Percentiles rank a stretch among this genome's conserved stretches.
phyloP scores from a whole-genome alignment of 2,797 vertebrate species.

The Prionace glauca region DNA sequence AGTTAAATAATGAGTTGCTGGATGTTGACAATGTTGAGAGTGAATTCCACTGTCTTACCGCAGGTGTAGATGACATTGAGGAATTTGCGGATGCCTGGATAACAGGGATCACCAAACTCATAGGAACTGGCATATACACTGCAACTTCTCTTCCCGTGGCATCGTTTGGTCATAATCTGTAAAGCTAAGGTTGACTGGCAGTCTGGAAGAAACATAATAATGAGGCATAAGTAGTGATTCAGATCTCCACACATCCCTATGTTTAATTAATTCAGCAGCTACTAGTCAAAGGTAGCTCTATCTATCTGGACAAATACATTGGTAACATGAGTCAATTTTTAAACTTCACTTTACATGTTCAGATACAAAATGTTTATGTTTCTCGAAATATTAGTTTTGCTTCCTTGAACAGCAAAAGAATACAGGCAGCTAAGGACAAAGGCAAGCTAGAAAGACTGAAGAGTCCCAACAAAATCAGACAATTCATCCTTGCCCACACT shows the following conservation, averaged over 20 bases:
- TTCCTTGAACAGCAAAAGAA: background rate
- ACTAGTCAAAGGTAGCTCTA: background rate
- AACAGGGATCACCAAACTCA: constrained; percentile 82
- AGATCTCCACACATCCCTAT: background rate
- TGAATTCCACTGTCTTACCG: constrained; percentile 59
- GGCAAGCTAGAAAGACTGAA: background rate
- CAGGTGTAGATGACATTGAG: constrained; percentile 85
- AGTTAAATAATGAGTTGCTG: constrained; percentile 4
- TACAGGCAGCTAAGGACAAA: background rate
- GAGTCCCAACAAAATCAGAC: background rate
- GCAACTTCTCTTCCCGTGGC: constrained; percentile 76
- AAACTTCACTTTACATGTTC: background rate
- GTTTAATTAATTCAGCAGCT: background rate
- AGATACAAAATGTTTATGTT: background rate
- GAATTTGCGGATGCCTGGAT: constrained; percentile 76
- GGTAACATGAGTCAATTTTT: background rate
- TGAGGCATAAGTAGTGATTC: constrained; percentile 9
- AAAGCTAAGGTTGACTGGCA: constrained; percentile 72
- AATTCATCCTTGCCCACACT: background rate
- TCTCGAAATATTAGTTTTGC: background rate
- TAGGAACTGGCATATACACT: constrained; percentile 68
- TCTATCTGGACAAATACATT: background rate
- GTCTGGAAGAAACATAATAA: constrained; percentile 54
- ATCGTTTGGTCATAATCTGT: constrained; percentile 68
- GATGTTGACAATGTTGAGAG: constrained; percentile 17